Conservation (phyloP, 2,113 vertebrate genomes). For the Taxidea taxus region DNA sequence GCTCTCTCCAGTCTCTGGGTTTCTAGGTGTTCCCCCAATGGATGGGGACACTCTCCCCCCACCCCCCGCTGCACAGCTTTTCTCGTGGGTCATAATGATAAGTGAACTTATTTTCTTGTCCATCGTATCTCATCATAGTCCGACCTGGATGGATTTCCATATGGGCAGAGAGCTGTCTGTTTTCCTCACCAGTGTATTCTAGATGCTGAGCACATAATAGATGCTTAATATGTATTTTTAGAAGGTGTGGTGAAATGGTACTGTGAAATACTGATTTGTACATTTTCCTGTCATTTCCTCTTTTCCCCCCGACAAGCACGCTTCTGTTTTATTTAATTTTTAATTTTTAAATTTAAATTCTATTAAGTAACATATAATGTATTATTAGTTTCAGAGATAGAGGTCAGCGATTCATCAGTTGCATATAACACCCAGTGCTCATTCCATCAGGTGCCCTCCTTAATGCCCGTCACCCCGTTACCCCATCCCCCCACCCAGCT, state of each 20-base stretch:
- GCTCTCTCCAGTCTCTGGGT: background rate
- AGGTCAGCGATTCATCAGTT: too few species aligned
- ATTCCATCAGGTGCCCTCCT: too few species aligned
- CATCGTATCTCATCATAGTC: background rate
- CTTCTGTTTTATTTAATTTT: background rate
- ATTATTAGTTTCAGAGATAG: too few species aligned
- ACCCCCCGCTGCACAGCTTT: background rate
- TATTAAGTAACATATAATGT: too few species aligned
- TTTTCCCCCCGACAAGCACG: rapidly evolving
- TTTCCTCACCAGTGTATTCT: background rate
- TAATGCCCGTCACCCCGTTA: too few species aligned
- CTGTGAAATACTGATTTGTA: background rate
- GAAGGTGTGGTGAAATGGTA: background rate
- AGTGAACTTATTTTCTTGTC: background rate
- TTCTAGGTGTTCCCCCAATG: background rate
- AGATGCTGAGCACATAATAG: background rate
- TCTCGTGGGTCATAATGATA: background rate
- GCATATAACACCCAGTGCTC: too few species aligned
- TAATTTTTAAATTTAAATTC: too few species aligned
- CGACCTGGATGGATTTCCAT: background rate
- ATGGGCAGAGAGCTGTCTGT: background rate
- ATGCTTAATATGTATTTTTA: background rate
- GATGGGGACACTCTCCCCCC: background rate
- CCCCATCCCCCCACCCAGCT: too few species aligned
- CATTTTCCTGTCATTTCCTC: background rate